phyloP scores from a whole-genome alignment of 1,140 invertebrate genomes.

The Drosophila orena region DNA sequence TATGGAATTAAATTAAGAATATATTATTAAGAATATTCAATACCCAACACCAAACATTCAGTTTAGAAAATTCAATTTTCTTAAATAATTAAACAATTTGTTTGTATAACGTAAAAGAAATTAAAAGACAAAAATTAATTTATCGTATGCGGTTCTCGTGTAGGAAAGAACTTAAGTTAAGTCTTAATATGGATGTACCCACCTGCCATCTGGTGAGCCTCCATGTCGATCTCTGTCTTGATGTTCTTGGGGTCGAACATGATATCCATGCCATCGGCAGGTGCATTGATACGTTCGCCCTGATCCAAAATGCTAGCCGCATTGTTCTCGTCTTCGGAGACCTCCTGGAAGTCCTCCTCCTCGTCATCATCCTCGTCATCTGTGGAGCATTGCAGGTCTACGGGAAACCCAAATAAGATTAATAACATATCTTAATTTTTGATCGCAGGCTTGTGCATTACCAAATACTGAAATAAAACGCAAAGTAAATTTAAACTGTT shows the following conservation, averaged over 20 bases:
- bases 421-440: conserved; percentile 7
- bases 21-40: background rate
- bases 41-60: too few relatives aligned
- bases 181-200: conserved; percentile 14
- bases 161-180: background rate
- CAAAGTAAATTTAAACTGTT: conserved; percentile 7
- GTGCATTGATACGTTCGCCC: conserved; percentile 74
- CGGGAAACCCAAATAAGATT: conserved; percentile 3
- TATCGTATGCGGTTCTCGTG: background rate
- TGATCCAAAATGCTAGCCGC: conserved; percentile 86
- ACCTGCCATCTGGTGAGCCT: conserved; percentile 67
- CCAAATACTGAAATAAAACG: conserved; percentile 39
- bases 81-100: too few relatives aligned
- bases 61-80: too few relatives aligned
- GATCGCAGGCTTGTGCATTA: conserved; percentile 15
- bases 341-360: conserved; percentile 89
- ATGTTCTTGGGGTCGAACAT: conserved; percentile 74
- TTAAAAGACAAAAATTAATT: background rate
- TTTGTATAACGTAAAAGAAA: too few relatives aligned
- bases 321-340: conserved; percentile 86
- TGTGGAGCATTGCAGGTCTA: conserved; percentile 90
- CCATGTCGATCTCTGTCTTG: conserved; percentile 74
- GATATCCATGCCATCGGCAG: conserved; percentile 47
- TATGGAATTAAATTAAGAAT: background rate
- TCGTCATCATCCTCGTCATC: conserved; percentile 88